Evolutionary conservation across 2,113 vertebrate genomes (phyloP), one percentile per base, ranked within the genome.

Genomic region (Clinocottus analis): DNA sequence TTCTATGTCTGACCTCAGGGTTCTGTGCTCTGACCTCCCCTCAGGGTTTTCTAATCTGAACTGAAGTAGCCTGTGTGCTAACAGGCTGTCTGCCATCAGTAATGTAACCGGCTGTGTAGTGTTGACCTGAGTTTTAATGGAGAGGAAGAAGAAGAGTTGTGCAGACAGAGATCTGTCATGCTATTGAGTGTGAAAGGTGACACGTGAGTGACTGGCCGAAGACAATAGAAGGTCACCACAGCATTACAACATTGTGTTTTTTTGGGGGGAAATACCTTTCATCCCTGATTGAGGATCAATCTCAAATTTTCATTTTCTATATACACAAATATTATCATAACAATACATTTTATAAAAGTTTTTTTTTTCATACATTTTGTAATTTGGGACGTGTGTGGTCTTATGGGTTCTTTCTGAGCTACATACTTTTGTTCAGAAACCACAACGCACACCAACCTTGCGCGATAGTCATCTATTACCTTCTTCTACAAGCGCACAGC

Each of bases 381-480:
- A 14, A 41, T 72, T 79, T 37, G 13, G 33, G 7, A 53, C 23
- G n/a, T 41, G 39, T 29, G 5, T 41, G 12, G 33, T 59, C 7
- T 59, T 7, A 14, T 3, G 11, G 13, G 29, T 17, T 56, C 23
- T 49, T 74, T 56, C 53, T 56, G 53, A 27, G 53, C 11, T 6
- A 56, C 53, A 27, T 14, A 14, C 23, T 13, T 58, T 56, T 56
- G 4, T 69, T 1, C 19, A 21, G 10, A 74, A 85, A 73, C 41
- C 59, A 64, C 39, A 75, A 21, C 62, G 5, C 19, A 16, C 4
- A 29, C 51, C 14, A n/a, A 13, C n/a, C 9, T 19, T n/a, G 2
- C 33, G 14, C 13, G 17, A 37, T 7, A 81, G 70, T 84, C 78
- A 79, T 84, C 66, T 74, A 7, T 63, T 39, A 43, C 51, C 13